Percentiles rank a stretch among this genome's conserved stretches.
phyloP scores from a whole-genome alignment of 2,888 invertebrate species.

The Chrysolina oricalcia region DNA sequence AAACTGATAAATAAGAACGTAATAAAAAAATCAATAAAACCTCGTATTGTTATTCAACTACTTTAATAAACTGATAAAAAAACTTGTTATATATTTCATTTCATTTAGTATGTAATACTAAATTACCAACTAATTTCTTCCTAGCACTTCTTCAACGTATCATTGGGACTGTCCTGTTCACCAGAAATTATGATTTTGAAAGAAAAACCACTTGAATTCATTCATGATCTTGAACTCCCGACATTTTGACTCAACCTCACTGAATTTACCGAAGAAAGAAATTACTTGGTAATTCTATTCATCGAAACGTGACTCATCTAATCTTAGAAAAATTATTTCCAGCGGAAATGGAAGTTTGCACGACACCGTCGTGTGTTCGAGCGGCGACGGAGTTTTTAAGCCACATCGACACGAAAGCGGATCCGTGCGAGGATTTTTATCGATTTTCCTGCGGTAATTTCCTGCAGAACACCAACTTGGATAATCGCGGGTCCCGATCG shows the following conservation, averaged over 20 bases:
- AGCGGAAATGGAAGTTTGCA: conserved; percentile 59
- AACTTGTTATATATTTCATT: too few relatives aligned
- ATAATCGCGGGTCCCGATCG: conserved; percentile 71
- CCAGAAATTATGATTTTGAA: too few relatives aligned
- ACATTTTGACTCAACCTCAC: not conserved
- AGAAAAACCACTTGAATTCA: too few relatives aligned
- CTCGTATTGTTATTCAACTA: too few relatives aligned
- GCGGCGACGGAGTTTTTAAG: conserved; percentile 78
- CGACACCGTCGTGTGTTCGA: conserved; percentile 57
- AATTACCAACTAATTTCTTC: too few relatives aligned
- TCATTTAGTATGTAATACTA: too few relatives aligned
- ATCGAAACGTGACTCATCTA: not conserved
- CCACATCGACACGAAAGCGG: conserved; percentile 79
- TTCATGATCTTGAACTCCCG: too few relatives aligned
- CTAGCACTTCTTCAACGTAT: too few relatives aligned
- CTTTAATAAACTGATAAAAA: too few relatives aligned
- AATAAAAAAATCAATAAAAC: too few relatives aligned
- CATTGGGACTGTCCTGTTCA: too few relatives aligned
- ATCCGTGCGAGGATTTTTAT: conserved; percentile 87
- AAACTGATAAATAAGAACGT: too few relatives aligned
- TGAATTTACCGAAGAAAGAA: not conserved
- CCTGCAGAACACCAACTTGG: conserved; percentile 78
- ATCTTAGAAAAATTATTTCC: conserved; percentile 31
- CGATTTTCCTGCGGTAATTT: conserved; percentile 84
- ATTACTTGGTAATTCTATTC: conserved; percentile 15